Conservation (phyloP, 2,888 invertebrate species). For the Sceliomorpha sp. region DNA sequence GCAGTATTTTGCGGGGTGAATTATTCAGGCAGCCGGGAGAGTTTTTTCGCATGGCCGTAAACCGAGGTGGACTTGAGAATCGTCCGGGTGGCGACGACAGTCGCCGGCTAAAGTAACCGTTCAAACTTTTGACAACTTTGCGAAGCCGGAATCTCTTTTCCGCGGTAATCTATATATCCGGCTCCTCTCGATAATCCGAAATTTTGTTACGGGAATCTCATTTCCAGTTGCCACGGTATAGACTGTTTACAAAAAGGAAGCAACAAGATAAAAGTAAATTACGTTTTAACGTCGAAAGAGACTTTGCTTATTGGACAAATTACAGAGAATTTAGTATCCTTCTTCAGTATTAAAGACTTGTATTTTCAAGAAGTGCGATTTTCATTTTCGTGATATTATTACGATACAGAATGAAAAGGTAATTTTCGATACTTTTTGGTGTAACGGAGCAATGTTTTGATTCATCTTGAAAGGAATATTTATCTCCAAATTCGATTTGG, state of each 20-base stretch:
- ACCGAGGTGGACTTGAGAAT: constrained; percentile 20
- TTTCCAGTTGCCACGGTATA: constrained; percentile 8
- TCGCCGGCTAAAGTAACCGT: constrained; percentile 27
- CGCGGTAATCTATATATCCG: constrained; percentile 21
- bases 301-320: no score
- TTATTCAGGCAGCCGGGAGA: constrained; percentile 20
- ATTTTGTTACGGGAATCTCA: constrained; percentile 27
- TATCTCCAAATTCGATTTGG: no score
- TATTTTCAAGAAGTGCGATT: no score
- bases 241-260: constrained; percentile 15
- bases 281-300: no score
- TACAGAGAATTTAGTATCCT: no score
- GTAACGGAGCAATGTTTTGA: no score
- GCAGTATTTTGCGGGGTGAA: constrained; percentile 23
- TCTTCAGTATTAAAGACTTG: no score
- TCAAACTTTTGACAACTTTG: constrained; percentile 35
- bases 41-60: constrained; percentile 27
- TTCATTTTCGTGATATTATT: no score
- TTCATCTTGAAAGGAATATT: no score
- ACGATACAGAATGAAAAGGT: no score
- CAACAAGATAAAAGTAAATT: constrained; percentile 6
- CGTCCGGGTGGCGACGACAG: constrained; percentile 19
- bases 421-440: no score
- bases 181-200: constrained; percentile 20
- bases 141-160: constrained; percentile 20